A percentile compares a stretch with the other conserved stretches of the same genome.
Conservation (phyloP, 1,140 invertebrate species). For the Microplitis demolitor region DNA sequence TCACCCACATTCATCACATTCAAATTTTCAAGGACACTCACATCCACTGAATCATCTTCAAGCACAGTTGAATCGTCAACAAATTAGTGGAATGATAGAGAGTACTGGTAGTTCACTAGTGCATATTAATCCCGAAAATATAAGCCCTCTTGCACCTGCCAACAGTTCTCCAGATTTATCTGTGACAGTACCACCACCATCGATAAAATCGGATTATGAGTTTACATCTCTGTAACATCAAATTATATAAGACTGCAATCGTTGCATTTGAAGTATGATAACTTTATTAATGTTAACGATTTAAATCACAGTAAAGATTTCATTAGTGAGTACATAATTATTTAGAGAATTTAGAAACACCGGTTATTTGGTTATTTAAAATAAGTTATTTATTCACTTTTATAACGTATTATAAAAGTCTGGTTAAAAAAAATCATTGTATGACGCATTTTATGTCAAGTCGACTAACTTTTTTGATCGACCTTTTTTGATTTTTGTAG, state of each 20-base stretch:
- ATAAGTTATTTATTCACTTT: too few species aligned
- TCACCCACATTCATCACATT: constrained; percentile 46
- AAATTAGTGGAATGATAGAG: constrained; percentile 58
- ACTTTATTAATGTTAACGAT: not conserved
- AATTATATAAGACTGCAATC: constrained; percentile 25
- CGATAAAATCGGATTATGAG: constrained; percentile 76
- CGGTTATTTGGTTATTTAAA: too few species aligned
- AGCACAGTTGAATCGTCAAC: constrained; percentile 59
- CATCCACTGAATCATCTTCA: constrained; percentile 59
- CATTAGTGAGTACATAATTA: too few species aligned
- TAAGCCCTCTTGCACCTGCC: constrained; percentile 60
- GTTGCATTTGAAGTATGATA: not conserved
- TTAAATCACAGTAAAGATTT: not conserved
- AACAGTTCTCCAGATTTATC: constrained; percentile 51
- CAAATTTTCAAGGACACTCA: constrained; percentile 57
- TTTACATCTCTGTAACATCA: constrained; percentile 73
- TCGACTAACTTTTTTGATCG: too few species aligned
- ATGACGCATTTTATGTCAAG: too few species aligned
- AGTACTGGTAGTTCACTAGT: constrained; percentile 48
- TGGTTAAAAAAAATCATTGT: too few species aligned
- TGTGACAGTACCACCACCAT: constrained; percentile 52
- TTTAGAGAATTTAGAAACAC: not conserved
- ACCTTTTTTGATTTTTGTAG: too few species aligned
- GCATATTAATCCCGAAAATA: constrained; percentile 59
- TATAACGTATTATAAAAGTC: too few species aligned